Evolutionary conservation across 1,140 invertebrate genomes (phyloP).

Genomic region (Cataglyphis hispanica): DNA sequence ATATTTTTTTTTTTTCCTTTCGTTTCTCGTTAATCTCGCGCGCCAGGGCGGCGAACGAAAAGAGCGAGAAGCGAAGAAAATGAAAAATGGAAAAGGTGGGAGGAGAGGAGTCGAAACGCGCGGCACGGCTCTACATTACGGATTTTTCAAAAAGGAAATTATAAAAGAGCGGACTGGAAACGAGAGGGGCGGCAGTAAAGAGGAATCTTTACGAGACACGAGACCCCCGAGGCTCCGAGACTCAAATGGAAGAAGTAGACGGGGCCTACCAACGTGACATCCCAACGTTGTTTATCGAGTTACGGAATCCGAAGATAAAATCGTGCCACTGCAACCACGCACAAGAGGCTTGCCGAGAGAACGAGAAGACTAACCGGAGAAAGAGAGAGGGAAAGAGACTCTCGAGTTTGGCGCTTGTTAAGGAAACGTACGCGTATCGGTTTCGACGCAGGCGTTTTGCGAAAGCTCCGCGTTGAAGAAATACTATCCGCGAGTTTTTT

Average conservation of each 20-base stretch:
- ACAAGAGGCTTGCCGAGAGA: constrained; percentile 3
- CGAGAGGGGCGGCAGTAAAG: constrained; percentile 74
- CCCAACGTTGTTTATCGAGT: constrained; percentile 83
- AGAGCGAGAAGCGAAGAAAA: constrained; percentile 49
- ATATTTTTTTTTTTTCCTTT: constrained; percentile 78
- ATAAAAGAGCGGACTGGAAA: constrained; percentile 74
- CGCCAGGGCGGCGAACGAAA: background rate
- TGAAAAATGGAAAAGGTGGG: constrained; percentile 44
- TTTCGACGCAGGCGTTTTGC: constrained; percentile 51
- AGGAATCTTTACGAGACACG: constrained; percentile 74
- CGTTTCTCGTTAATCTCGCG: constrained; percentile 12
- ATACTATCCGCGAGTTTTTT: constrained; percentile 3
- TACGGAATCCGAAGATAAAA: constrained; percentile 82
- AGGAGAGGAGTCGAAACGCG: background rate
- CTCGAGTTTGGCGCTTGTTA: constrained; percentile 62
- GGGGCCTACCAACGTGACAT: constrained; percentile 69
- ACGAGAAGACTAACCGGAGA: constrained; percentile 29
- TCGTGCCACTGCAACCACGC: constrained; percentile 70
- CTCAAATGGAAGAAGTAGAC: constrained; percentile 71
- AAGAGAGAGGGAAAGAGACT: constrained; percentile 9
- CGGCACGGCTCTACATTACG: background rate
- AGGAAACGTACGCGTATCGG: constrained; percentile 51
- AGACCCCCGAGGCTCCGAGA: constrained; percentile 55
- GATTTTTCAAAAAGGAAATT: constrained; percentile 78
- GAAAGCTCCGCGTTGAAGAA: constrained; percentile 65